Evolutionary conservation across 1,140 invertebrate genomes (phyloP).

Genomic region (Pomacea maculata): DNA sequence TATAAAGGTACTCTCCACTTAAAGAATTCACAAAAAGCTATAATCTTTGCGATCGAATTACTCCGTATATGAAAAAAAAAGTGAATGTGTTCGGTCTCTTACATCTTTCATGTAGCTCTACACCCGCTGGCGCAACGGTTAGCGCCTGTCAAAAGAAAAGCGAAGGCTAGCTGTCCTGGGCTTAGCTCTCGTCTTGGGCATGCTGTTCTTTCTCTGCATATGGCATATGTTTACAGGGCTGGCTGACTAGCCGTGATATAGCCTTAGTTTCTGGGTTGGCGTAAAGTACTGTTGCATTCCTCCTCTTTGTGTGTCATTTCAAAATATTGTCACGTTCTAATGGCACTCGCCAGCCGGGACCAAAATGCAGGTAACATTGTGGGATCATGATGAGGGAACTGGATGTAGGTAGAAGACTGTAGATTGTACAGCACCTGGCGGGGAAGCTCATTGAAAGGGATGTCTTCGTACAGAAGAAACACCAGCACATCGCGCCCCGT

Average conservation of each 20-base stretch:
- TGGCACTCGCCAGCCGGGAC: conserved; percentile 13
- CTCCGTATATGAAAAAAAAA: too few relatives aligned
- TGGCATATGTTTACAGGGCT: neutral
- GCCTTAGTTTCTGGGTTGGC: neutral
- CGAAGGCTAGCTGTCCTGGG: too few relatives aligned
- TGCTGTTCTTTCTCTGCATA: too few relatives aligned
- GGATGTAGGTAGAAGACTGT: conserved; percentile 28
- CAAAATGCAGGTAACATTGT: conserved; percentile 3
- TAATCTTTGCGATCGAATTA: too few relatives aligned
- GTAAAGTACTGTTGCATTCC: neutral
- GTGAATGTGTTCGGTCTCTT: too few relatives aligned
- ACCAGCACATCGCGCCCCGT: conserved; percentile 32
- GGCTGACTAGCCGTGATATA: neutral
- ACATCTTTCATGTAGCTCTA: too few relatives aligned
- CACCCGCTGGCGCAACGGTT: too few relatives aligned
- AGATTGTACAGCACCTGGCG: conserved; percentile 29
- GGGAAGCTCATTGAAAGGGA: conserved; percentile 23
- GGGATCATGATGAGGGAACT: conserved; percentile 14
- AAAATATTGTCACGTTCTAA: neutral
- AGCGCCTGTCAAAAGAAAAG: too few relatives aligned
- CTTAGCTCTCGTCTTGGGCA: too few relatives aligned
- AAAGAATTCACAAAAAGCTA: too few relatives aligned
- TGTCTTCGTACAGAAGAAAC: conserved; percentile 32
- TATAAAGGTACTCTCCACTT: too few relatives aligned
- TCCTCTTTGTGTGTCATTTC: neutral